A percentile compares a stretch with the other conserved stretches of the same genome.
phyloP scores from a whole-genome alignment of 1,140 invertebrate species.

The Drosophila ficusphila region DNA sequence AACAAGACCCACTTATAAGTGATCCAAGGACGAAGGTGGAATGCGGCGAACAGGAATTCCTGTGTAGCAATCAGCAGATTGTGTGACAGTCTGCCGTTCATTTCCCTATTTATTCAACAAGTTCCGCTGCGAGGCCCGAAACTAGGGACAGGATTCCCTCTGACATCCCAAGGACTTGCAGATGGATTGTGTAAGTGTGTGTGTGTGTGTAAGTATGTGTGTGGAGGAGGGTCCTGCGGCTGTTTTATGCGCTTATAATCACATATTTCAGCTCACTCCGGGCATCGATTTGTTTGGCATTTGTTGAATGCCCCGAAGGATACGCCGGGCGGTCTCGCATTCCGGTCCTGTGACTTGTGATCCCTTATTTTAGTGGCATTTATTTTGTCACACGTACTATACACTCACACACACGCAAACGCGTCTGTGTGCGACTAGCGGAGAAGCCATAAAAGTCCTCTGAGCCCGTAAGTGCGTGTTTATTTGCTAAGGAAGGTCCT shows the following conservation, averaged over 20 bases:
- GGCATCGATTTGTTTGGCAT: constrained; percentile 77
- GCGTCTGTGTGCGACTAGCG: constrained; percentile 19
- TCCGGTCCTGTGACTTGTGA: constrained; percentile 48
- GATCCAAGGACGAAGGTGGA: background rate
- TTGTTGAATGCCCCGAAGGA: constrained; percentile 72
- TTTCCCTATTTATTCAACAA: constrained; percentile 82
- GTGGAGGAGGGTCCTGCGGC: constrained; percentile 31
- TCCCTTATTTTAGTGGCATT: constrained; percentile 68
- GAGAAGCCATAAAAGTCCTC: constrained; percentile 39
- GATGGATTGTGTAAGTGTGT: too few relatives aligned
- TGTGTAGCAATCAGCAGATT: constrained; percentile 67
- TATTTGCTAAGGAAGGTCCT: constrained; percentile 57
- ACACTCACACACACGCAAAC: too few relatives aligned
- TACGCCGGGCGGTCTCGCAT: constrained; percentile 26
- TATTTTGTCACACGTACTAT: constrained; percentile 77
- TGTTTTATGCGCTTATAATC: constrained; percentile 76
- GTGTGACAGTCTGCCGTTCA: constrained; percentile 58
- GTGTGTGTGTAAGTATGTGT: too few relatives aligned
- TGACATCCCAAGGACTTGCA: constrained; percentile 49
- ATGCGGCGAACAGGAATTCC: constrained; percentile 53
- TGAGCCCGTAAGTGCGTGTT: constrained; percentile 74
- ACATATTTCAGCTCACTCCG: constrained; percentile 45
- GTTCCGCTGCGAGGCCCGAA: constrained; percentile 55
- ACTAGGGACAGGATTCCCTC: constrained; percentile 35
- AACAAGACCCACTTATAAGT: constrained; percentile 8